Evolutionary conservation across 2,113 vertebrate species (phyloP), one percentile per base, ranked within the genome.

Genomic region (Pitta sordida): DNA sequence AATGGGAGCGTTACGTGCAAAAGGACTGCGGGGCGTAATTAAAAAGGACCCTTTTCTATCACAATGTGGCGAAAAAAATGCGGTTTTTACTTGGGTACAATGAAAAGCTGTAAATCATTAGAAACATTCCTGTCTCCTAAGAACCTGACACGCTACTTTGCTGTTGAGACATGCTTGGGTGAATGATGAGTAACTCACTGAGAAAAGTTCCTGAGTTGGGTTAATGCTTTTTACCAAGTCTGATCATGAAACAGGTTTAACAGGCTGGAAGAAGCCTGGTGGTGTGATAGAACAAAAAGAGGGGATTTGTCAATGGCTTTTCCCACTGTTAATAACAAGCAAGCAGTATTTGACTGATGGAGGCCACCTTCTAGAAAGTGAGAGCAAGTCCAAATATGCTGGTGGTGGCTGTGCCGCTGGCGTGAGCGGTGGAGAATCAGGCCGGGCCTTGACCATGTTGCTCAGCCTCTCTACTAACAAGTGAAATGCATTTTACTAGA

Each of bases 211-310:
- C 78, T 60, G 88, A 75, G 80, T 32, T 69, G 77, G 76, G 81
- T 59, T 85, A 83, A 86, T 86, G 74, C 91, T 80, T 91, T 80
- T 93, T 96, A 93, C 76, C 43, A 60, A 96, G 91, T 94, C 87
- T 96, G 93, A 94, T 93, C 79, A 83, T 91, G 90, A 89, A 92
- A 79, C 93, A 92, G 56, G 78, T 97, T 96, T 97, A 85, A 86
- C 24, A 1, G 83, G 80, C 32, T 97, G 77, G 79, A 94, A 86
- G 82, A 80, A 94, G 76, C 55, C 52, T 0, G 1, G 59, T 95
- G 92, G 87, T 78, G 94, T 95, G 96, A 83, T 70, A 88, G 67
- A 81, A 82, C 64, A 52, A 91, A 96, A 94, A 74, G 79, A 96
- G 53, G 43, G 83, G 75, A 58, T 94, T 77, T 90, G 75, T 91